Conservation (phyloP, 2,888 invertebrate genomes). For the Mythimna albipuncta region DNA sequence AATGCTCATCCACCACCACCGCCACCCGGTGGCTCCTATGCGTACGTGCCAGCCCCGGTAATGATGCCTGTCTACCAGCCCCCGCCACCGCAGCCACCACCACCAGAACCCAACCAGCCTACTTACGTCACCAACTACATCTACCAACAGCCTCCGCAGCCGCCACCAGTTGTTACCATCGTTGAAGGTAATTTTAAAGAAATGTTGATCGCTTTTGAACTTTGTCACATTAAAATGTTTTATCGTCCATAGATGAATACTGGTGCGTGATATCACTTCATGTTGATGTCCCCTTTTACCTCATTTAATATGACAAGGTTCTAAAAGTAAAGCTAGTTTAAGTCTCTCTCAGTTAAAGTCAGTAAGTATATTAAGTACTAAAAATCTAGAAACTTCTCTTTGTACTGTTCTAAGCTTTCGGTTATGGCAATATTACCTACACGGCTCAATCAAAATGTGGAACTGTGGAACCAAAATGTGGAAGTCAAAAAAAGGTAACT, state of each 20-base stretch:
- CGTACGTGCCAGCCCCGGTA: slow-evolving; percentile 82
- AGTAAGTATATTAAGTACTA: background rate
- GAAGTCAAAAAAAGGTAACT: background rate
- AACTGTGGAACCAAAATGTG: background rate
- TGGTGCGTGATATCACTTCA: background rate
- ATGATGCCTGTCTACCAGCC: slow-evolving; percentile 84
- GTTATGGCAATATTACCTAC: background rate
- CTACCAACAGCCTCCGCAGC: slow-evolving; percentile 70
- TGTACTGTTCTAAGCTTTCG: background rate
- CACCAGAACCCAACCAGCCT: slow-evolving; percentile 66
- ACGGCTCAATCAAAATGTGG: background rate
- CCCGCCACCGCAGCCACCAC: slow-evolving; percentile 68
- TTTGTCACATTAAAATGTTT: background rate
- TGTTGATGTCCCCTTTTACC: background rate
- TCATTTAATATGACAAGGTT: background rate
- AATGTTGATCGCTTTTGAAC: background rate
- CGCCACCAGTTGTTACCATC: slow-evolving; percentile 65
- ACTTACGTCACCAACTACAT: slow-evolving; percentile 82
- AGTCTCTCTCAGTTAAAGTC: background rate
- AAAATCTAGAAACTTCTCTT: background rate
- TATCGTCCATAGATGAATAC: background rate
- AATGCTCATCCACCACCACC: slow-evolving; percentile 55
- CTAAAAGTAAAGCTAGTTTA: background rate
- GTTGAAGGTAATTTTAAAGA: slow-evolving; percentile 56
- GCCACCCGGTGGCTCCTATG: slow-evolving; percentile 66